Percentiles rank a stretch among this genome's conserved stretches.
Evolutionary conservation across 1,140 invertebrate species (phyloP).

Genomic region (Protaetia brevitarsis): DNA sequence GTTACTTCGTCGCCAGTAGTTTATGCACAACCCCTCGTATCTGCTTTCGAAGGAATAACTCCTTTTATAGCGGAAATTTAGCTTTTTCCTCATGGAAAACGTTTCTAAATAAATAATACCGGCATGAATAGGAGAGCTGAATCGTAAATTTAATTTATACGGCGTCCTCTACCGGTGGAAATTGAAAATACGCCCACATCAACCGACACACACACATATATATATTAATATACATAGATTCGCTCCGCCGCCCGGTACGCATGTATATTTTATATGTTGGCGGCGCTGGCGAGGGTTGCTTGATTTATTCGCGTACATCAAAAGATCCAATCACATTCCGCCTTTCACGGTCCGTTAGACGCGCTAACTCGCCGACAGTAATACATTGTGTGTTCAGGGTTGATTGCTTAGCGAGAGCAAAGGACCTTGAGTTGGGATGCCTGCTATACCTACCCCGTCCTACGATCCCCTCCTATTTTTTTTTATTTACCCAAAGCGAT

Average conservation of each 20-base stretch:
- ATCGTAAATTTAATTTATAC: neutral
- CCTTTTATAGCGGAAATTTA: no score
- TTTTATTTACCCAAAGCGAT: no score
- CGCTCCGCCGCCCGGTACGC: no score
- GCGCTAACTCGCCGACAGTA: constrained; percentile 30
- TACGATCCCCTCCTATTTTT: no score
- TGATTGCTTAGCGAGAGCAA: constrained; percentile 16
- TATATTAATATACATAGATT: no score
- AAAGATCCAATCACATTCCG: constrained; percentile 37
- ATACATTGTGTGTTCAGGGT: constrained; percentile 6
- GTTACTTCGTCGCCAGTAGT: no score
- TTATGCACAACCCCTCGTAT: no score
- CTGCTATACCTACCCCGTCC: no score
- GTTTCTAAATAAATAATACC: no score
- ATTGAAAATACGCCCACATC: neutral
- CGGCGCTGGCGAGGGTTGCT: constrained; percentile 30
- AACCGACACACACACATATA: neutral
- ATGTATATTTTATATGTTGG: constrained; percentile 31
- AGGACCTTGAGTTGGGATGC: no score
- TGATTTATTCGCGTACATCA: constrained; percentile 36
- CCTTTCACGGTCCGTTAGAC: constrained; percentile 36
- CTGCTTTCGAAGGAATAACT: no score
- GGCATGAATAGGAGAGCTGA: neutral
- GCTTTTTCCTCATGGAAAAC: no score
- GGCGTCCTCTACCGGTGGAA: neutral